Conservation (phyloP, 2,113 vertebrate species). For the Tragulus kanchil region DNA sequence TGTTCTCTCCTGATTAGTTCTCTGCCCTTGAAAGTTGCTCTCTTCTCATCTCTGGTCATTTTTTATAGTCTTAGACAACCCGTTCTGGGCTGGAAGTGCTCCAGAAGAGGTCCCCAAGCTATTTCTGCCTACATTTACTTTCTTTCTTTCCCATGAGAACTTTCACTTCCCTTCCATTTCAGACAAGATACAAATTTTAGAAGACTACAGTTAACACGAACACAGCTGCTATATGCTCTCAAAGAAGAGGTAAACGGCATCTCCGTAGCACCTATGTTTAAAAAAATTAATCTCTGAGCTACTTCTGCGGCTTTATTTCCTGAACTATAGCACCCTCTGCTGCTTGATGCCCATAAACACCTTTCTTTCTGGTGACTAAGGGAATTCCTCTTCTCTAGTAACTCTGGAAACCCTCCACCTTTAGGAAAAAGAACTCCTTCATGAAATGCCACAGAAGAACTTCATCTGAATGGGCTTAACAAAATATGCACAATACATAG, state of each 20-base stretch:
- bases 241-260: background rate
- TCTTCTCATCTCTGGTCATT: background rate
- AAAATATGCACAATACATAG: background rate
- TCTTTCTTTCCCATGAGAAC: background rate
- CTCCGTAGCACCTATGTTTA: background rate
- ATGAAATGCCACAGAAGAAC: constrained; percentile 3
- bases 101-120: background rate
- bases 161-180: constrained; percentile 46
- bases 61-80: background rate
- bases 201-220: background rate
- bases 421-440: background rate
- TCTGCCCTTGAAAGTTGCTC: background rate
- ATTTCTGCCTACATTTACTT: background rate
- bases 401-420: background rate
- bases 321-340: constrained; percentile 84
- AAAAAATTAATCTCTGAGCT: background rate
- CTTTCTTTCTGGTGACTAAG: background rate
- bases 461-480: background rate
- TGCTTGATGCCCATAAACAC: constrained; percentile 60
- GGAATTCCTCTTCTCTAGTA: background rate
- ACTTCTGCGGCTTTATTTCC: background rate
- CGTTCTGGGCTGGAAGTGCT: background rate
- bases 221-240: background rate
- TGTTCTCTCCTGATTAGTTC: background rate
- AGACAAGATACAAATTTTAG: background rate